Percentiles rank a stretch among this genome's conserved stretches.
Evolutionary conservation across 2,888 invertebrate species (phyloP).

Genomic region (Ectemnius continuus): DNA sequence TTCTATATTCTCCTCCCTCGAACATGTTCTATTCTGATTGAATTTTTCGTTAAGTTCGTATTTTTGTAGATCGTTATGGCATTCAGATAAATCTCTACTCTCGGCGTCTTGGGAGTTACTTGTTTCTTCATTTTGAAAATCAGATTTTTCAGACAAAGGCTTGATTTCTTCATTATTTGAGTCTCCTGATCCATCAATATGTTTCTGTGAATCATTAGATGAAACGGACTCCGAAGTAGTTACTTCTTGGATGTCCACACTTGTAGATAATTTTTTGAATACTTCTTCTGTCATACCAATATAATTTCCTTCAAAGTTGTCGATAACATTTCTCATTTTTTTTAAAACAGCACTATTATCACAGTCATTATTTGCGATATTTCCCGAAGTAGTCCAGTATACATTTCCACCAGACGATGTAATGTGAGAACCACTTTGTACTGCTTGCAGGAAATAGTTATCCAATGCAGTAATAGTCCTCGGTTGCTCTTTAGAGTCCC

Average conservation of each 20-base stretch:
- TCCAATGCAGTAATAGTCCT: conserved; percentile 11
- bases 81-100: too few species aligned
- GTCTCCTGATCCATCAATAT: too few species aligned
- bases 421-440: conserved; percentile 28
- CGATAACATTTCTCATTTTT: background rate
- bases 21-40: too few species aligned
- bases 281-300: conserved; percentile 30
- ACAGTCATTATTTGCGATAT: conserved; percentile 25
- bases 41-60: too few species aligned
- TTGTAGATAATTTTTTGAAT: conserved; percentile 7
- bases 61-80: too few species aligned
- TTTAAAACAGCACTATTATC: conserved; percentile 19
- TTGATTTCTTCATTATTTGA: too few species aligned
- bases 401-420: conserved; percentile 27
- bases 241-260: too few species aligned
- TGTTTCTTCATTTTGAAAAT: background rate
- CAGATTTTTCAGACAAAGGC: too few species aligned
- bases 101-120: background rate
- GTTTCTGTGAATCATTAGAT: too few species aligned
- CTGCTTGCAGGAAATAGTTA: conserved; percentile 31
- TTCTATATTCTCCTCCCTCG: too few species aligned
- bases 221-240: background rate
- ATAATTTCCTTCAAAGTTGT: background rate
- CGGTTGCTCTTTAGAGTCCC: background rate
- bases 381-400: conserved; percentile 44